Evolutionary conservation across 2,113 vertebrate genomes (phyloP).

Genomic region (Callipepla squamata): DNA sequence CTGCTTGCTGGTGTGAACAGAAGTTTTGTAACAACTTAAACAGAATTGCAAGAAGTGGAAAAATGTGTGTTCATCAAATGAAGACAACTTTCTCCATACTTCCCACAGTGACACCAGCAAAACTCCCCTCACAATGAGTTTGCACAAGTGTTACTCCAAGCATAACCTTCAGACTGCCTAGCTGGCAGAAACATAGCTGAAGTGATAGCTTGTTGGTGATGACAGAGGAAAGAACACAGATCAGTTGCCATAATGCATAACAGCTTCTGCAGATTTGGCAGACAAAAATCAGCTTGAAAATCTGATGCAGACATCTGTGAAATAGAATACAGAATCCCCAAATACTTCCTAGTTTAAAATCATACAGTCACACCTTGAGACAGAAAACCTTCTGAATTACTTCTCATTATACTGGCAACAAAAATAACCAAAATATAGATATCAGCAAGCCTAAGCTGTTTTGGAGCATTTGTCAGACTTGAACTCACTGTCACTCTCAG

Average conservation of each 20-base stretch:
- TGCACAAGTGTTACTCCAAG: slow-evolving; percentile 34
- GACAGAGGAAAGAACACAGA: neutral
- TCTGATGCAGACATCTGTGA: neutral
- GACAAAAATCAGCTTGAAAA: neutral
- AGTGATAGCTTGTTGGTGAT: slow-evolving; percentile 16
- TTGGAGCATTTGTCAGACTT: neutral
- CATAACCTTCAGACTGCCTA: neutral
- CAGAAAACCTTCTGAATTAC: neutral
- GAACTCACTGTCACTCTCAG: neutral
- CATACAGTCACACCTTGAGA: neutral
- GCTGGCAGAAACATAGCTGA: neutral
- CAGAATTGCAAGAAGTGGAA: neutral
- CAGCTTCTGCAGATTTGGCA: neutral
- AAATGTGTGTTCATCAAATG: neutral
- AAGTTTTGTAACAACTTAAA: neutral
- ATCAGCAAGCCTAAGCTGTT: neutral
- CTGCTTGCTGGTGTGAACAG: fast-evolving
- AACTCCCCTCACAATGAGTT: neutral
- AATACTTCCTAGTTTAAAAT: neutral
- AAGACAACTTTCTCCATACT: neutral
- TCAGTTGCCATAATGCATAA: neutral
- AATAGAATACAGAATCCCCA: neutral
- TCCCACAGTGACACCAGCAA: neutral
- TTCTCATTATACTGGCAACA: neutral
- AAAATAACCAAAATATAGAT: neutral